phyloP scores from a whole-genome alignment of 2,888 invertebrate genomes.

The Melikaiella ostensackeni region DNA sequence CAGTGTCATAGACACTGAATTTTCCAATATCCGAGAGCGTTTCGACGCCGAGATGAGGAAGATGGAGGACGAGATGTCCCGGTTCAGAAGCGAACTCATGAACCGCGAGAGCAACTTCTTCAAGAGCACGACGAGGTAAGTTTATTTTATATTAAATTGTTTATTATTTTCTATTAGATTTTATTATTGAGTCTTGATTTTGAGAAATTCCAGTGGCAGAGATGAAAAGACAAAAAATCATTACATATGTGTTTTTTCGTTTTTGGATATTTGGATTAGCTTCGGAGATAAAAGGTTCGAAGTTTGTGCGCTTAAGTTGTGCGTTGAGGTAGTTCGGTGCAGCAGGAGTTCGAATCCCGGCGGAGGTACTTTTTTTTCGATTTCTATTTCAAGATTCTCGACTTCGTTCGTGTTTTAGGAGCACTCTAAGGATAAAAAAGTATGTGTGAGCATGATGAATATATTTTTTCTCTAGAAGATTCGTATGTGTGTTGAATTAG shows the following conservation, averaged over 20 bases:
- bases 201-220: not conserved
- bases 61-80: slow-evolving; percentile 99
- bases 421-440: not conserved
- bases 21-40: slow-evolving; percentile 96
- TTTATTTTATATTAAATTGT: not conserved
- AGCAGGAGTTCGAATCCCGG: not conserved
- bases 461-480: not conserved
- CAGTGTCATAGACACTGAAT: slow-evolving; percentile 97
- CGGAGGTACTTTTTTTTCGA: not conserved
- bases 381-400: not conserved
- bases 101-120: slow-evolving; percentile 95
- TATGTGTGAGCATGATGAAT: not conserved
- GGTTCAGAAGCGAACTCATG: slow-evolving; percentile 94
- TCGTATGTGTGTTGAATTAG: not conserved
- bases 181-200: too few species aligned
- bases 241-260: not conserved
- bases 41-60: slow-evolving; percentile 98
- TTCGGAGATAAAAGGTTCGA: not conserved
- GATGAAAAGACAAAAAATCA: not conserved
- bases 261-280: not conserved
- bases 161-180: not conserved
- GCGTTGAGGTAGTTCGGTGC: too few species aligned
- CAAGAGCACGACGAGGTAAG: slow-evolving; percentile 91
- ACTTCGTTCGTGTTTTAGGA: not conserved
- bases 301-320: not conserved